These are phyloP conservation scores for Diabrotica undecimpunctata DNA, from an alignment of 1,140 invertebrate species.

Conservation along the genomic window DNA sequence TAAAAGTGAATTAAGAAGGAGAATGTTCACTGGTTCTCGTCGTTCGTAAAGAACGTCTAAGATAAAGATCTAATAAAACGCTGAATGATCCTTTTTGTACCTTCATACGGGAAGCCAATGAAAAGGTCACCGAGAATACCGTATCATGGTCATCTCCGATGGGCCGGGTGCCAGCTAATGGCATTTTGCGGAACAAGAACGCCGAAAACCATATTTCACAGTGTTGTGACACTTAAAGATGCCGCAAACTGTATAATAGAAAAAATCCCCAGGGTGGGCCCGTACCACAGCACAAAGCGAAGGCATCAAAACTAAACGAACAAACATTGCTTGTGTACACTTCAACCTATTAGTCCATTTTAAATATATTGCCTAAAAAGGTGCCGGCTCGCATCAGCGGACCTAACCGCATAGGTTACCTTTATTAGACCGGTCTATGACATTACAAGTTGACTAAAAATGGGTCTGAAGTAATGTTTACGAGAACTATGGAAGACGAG, in stretches of 20 bases:
- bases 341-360: conserved; percentile 26
- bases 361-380: conserved; percentile 40
- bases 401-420: not conserved
- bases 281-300: conserved; percentile 28
- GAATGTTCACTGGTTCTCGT: too few relatives aligned
- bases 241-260: conserved; percentile 32
- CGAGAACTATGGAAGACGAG: too few relatives aligned
- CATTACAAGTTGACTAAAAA: not conserved
- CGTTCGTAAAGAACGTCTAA: too few relatives aligned
- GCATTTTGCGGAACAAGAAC: not conserved
- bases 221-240: conserved; percentile 36
- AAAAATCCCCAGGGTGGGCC: conserved; percentile 33
- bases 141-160: not conserved
- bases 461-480: too few relatives aligned
- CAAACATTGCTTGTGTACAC: conserved; percentile 41
- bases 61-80: too few relatives aligned
- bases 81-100: too few relatives aligned
- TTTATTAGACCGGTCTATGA: not conserved
- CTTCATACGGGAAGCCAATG: not conserved
- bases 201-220: conserved; percentile 36
- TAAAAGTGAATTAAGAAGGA: too few relatives aligned
- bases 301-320: conserved; percentile 31
- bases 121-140: not conserved
- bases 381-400: conserved; percentile 23
- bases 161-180: conserved; percentile 20